Base-by-base conservation (phyloP, 2,888 invertebrate species). In the Amphimallon solstitiale region DNA sequence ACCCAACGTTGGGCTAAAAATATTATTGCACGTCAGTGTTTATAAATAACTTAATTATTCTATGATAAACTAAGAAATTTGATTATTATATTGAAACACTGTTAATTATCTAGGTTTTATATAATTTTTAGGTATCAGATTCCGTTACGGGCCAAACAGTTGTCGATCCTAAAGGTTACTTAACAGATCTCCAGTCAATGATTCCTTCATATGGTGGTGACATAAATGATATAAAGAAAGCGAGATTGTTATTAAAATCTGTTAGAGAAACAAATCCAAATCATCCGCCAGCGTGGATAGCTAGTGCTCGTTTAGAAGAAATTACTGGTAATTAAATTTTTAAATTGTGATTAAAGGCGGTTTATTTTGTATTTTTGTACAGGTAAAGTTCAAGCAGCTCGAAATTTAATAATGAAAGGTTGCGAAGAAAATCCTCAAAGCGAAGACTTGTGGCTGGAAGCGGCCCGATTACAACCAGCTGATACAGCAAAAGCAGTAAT, bases 281-380 rank as follows among this genome's bases (percentile, higher is more conserved):
- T 80, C 98, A 99, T 86, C 97, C 98, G 0, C 98, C 99, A 0
- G 99, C 98, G 5, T 99, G 99, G 99, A 97, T 99, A 74, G 99
- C 99, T 9, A 98, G 97, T 70, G 99, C 99, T 0, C 88, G 98
- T 70, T 85, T 99, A 62, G 99, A 99, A 81, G 98, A 99, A 86
- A 98, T 72, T 37, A 72, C 72, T 35, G 72, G 72, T 59, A 65
- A 59, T 19, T 21, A 62, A 29, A 51, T 51, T 29, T 23, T 23
- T n/a, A 12, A 40, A 23, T n/a, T 19, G 4, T 12, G 10, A 4
- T 43, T 43, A 43, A 23, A 6, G 21, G 15, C 35, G n/a, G 29
- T n/a, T 40, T 70, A 60, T 59, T 34, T 34, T 45, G 34, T 21
- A 2, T 23, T 19, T 2, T 14, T 48, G 10, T 35, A 23, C 14